Base-by-base conservation (phyloP, 2,113 vertebrate genomes). In the Ptyas mucosa region DNA sequence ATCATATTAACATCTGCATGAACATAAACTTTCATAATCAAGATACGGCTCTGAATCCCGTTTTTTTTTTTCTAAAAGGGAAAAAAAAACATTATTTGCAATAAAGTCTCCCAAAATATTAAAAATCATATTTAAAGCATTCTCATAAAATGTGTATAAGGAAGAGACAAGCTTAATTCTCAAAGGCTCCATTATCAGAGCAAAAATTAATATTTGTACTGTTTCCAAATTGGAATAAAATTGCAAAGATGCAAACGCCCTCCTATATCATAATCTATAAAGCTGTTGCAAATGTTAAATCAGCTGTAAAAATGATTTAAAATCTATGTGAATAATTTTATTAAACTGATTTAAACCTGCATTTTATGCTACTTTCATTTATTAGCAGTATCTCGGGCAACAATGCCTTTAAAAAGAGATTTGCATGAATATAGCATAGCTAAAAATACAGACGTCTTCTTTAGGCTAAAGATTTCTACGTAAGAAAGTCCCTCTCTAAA, bases 31-130 rank as follows among this genome's bases (percentile, higher is more conserved):
- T 97, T 87, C 69, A 90, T 93, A 95, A 98, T 97, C 95, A 96
- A 95, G 96, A 97, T 98, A 97, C 96, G 97, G 95, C 96, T 97
- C 75, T 43, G 96, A 97, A 97, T 98, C 98, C 97, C 97, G 97
- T 96, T 97, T 98, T 53, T 98, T 98, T 46, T 53, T 88, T 88
- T 88, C 43, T 12, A 86, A 85, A 91, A 90, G 57, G 61, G 1
- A 8, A 54, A 58, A 75, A 93, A 97, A 69, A 97, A 95, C 95
- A 97, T 98, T 97, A 93, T 91, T 89, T 94, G 93, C 94, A 97
- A 98, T 98, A 98, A 99, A 98, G 97, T 98, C 94, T 96, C 98
- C 98, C 97, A 98, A 98, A 98, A 97, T 98, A 99, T 98, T 98
- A 98, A 98, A 98, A 98, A 98, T 98, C 95, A 97, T 97, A 97